These are phyloP conservation scores for Hydrophis major DNA, from an alignment of 2,797 vertebrate genomes.

Conservation along the genomic window DNA sequence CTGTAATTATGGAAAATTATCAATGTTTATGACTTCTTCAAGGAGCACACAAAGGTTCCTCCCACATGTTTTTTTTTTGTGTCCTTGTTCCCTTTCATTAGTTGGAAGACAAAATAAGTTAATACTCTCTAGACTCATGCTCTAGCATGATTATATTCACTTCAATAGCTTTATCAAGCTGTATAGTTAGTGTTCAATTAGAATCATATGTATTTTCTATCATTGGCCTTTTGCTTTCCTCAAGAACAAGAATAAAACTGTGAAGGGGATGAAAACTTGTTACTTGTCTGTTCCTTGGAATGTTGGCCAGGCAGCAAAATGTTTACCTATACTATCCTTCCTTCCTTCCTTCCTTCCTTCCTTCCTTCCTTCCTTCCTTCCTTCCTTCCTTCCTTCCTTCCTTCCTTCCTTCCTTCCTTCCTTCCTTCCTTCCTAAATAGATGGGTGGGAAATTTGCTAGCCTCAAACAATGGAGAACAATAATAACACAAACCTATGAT, in stretches of 20 bases:
- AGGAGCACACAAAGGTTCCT: constrained; percentile 51
- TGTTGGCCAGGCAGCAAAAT: not conserved
- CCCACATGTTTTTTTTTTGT: not conserved
- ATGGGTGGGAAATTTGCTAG: constrained; percentile 5
- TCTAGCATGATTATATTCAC: constrained; percentile 63
- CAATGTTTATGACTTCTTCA: constrained; percentile 65
- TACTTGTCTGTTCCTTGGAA: constrained; percentile 38
- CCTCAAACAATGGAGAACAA: constrained; percentile 7
- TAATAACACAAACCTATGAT: not conserved
- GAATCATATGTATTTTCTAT: constrained; percentile 48
- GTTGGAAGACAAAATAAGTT: constrained; percentile 56
- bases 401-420: too few species aligned
- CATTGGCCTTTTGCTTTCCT: constrained; percentile 53
- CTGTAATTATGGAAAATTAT: constrained; percentile 72
- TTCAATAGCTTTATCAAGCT: constrained; percentile 66
- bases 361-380: not conserved
- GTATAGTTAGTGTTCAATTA: constrained; percentile 60
- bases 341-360: too few species aligned
- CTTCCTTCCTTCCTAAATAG: constrained; percentile 27
- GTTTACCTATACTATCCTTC: not conserved
- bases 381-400: not conserved
- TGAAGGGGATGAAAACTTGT: not conserved
- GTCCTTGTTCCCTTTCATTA: constrained; percentile 23
- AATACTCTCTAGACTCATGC: constrained; percentile 59
- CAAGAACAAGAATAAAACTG: constrained; percentile 42